Conservation (phyloP, 30 jellyfish, hydroid and myxozoan genomes). For the Turritopsis rubra region DNA sequence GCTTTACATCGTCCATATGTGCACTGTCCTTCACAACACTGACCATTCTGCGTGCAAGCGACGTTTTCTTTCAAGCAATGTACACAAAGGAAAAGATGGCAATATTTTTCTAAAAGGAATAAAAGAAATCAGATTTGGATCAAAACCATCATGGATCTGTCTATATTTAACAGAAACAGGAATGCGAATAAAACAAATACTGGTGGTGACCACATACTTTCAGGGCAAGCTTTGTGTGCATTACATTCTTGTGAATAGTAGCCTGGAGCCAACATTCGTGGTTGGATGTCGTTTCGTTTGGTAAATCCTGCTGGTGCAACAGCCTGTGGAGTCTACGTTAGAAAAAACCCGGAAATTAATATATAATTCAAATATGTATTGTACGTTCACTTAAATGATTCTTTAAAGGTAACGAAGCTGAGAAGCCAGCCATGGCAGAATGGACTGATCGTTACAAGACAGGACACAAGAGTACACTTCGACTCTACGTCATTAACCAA, state of each 20-base stretch:
- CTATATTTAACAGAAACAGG: too few species aligned
- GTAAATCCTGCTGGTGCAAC: conserved; percentile 68
- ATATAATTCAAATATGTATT: too few species aligned
- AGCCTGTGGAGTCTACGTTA: conserved; percentile 52
- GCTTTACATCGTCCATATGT: conserved; percentile 93
- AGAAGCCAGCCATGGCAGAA: too few species aligned
- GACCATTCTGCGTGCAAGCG: conserved; percentile 97
- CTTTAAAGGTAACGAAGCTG: too few species aligned
- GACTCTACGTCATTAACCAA: too few species aligned
- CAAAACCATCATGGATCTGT: background rate
- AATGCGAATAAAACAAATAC: too few species aligned
- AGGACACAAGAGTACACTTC: too few species aligned
- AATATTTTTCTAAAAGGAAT: conserved; percentile 63
- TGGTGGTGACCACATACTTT: conserved; percentile 45
- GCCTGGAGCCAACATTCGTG: conserved; percentile 97
- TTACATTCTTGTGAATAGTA: conserved; percentile 96
- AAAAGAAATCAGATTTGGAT: background rate
- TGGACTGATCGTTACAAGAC: too few species aligned
- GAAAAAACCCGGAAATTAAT: too few species aligned
- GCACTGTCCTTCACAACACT: conserved; percentile 95
- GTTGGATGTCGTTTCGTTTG: conserved; percentile 74
- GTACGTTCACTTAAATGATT: too few species aligned
- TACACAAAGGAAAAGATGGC: conserved; percentile 90
- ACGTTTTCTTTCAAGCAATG: conserved; percentile 95
- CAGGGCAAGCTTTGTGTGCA: conserved; percentile 99